These are phyloP conservation scores for Dolichomitus sp. DNA, from an alignment of 2,888 invertebrate genomes.

Conservation along the genomic window DNA sequence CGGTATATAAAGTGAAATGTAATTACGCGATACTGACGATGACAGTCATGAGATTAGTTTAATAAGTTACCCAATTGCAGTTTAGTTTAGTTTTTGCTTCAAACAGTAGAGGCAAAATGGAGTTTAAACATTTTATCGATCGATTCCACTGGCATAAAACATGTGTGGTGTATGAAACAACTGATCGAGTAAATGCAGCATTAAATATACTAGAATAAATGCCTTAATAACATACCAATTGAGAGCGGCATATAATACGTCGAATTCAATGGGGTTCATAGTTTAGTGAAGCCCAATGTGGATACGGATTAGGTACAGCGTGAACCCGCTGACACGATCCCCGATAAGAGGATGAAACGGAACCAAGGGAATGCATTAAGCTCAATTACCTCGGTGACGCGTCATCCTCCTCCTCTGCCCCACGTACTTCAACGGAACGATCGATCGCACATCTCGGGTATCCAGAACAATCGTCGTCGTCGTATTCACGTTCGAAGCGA, in stretches of 20 bases:
- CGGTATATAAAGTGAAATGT: neutral
- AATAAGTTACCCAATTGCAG: too few relatives aligned
- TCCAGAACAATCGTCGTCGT: constrained; percentile 12
- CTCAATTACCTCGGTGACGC: constrained; percentile 61
- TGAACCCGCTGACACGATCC: constrained; percentile 58
- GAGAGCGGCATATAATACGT: constrained; percentile 27
- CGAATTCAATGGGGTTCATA: constrained; percentile 46
- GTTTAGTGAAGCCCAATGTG: constrained; percentile 24
- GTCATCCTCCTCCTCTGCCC: constrained; percentile 30
- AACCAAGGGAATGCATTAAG: constrained; percentile 68
- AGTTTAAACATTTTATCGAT: too few relatives aligned
- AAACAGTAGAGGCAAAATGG: too few relatives aligned
- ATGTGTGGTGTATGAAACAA: too few relatives aligned
- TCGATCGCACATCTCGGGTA: constrained; percentile 33
- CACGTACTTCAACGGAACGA: constrained; percentile 23
- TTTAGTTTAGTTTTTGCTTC: too few relatives aligned
- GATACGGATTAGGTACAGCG: constrained; percentile 53
- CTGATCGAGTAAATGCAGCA: neutral
- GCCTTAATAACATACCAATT: neutral
- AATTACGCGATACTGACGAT: too few relatives aligned
- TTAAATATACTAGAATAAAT: neutral
- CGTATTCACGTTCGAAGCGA: constrained; percentile 24
- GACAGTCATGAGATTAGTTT: too few relatives aligned
- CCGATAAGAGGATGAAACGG: constrained; percentile 61
- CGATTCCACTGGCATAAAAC: too few relatives aligned